Evolutionary conservation across 2,888 invertebrate species (phyloP).

Genomic region (Torymus texanus): DNA sequence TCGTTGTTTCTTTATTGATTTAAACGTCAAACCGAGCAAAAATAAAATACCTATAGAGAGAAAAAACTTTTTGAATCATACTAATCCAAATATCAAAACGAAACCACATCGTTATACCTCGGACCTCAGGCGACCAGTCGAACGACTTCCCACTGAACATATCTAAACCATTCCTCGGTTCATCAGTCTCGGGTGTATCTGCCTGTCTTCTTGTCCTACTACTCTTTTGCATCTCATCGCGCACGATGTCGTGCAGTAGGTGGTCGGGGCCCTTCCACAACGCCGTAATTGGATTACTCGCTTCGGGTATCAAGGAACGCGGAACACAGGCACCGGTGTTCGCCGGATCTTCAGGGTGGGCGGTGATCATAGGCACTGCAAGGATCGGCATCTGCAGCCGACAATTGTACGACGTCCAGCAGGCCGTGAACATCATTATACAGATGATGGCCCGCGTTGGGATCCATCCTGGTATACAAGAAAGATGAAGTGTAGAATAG

Average conservation of each 20-base stretch:
- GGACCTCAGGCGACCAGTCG: conserved; percentile 20
- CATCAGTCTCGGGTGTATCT: too few species aligned
- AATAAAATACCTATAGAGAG: too few species aligned
- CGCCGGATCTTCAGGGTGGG: background rate
- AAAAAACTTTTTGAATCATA: too few species aligned
- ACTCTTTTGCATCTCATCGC: background rate
- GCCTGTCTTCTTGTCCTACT: background rate
- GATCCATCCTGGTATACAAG: conserved; percentile 71
- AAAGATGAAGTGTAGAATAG: background rate
- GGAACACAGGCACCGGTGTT: background rate
- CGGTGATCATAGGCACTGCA: conserved; percentile 68
- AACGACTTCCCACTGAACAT: conserved; percentile 57
- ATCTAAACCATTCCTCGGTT: background rate
- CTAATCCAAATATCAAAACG: too few species aligned
- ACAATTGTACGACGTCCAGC: conserved; percentile 84
- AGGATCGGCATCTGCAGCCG: conserved; percentile 85
- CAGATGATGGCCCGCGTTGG: conserved; percentile 78
- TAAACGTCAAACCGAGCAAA: too few species aligned
- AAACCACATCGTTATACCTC: conserved; percentile 43
- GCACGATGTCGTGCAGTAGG: background rate
- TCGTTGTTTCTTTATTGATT: too few species aligned
- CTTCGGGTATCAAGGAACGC: too few species aligned
- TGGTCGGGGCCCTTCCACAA: conserved; percentile 12
- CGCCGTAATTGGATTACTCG: background rate
- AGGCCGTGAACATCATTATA: conserved; percentile 84